Conservation (phyloP, 2,888 invertebrate genomes). For the Eurytoma adleriae region DNA sequence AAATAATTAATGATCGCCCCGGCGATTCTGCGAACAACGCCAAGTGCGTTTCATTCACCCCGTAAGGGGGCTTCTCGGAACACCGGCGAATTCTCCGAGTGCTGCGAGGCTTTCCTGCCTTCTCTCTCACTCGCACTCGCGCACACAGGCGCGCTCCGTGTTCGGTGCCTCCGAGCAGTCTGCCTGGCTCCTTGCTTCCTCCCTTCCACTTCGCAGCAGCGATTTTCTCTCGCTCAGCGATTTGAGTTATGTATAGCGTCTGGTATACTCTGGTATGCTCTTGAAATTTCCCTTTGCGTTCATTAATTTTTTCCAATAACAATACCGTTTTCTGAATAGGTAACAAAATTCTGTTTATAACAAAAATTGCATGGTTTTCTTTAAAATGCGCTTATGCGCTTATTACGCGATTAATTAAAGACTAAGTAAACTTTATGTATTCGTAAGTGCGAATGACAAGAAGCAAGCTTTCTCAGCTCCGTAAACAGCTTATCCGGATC, state of each 20-base stretch:
- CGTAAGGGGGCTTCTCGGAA: slow-evolving; percentile 38
- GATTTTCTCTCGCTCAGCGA: slow-evolving; percentile 20
- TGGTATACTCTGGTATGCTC: too few species aligned
- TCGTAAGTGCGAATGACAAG: too few species aligned
- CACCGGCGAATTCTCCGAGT: slow-evolving; percentile 5
- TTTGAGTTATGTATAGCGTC: not conserved
- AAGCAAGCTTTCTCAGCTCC: too few species aligned
- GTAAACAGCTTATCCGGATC: too few species aligned
- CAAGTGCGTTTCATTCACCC: slow-evolving; percentile 46
- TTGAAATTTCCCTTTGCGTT: not conserved
- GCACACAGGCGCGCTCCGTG: too few species aligned
- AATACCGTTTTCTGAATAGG: too few species aligned
- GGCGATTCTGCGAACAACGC: slow-evolving; percentile 22
- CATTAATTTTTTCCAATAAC: not conserved
- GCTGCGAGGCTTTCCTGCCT: not conserved
- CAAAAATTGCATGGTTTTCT: too few species aligned
- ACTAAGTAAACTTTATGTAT: too few species aligned
- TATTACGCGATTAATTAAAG: too few species aligned
- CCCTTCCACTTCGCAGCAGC: not conserved
- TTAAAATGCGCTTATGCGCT: too few species aligned
- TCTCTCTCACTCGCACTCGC: not conserved
- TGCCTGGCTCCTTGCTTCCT: slow-evolving; percentile 35
- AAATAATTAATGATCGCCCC: slow-evolving; percentile 51
- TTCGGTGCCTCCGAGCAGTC: slow-evolving; percentile 27
- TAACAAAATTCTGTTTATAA: too few species aligned